Evolutionary conservation across 92 coral and sea anemone genomes (phyloP), one percentile per base, ranked within the genome.

Genomic region (Heteractis magnifica): DNA sequence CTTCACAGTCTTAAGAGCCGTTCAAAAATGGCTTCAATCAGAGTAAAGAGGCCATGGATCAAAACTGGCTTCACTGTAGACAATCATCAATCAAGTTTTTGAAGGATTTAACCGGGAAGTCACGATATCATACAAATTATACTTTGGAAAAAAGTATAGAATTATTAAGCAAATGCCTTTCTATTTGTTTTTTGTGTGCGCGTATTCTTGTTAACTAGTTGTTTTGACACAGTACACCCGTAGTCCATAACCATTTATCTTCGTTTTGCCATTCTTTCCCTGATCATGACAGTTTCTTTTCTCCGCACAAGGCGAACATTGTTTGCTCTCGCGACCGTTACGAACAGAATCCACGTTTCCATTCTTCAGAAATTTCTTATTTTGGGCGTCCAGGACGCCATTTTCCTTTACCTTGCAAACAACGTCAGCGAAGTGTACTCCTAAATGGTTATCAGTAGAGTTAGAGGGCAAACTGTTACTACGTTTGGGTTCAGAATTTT

Each of bases 201-300:
- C 44, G 44, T 34, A 34, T 34, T 34, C 44, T 34, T 0, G 72
- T 80, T 75, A 80, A 49, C 71, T 41, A 8, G 70, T 41, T 64
- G 83, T 80, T 15, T 80, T 80, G 48, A 80, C 76, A 65, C 83
- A 80, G 71, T 80, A 80, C 6, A 80, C 83, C 10, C 71, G 70
- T 34, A 80, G 26, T 5, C 83, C 83, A 65, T 80, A 80, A 10
- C 83, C 83, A 65, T 80, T 80, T 65, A 51, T 19, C 59, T 49
- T 64, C n/a, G n/a, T n/a, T 65, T 65, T 80, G 26, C 64, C 83
- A 15, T 75, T 44, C n/a, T 50, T 51, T 19, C 65, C 65, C 70
- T 62, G 70, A 34, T 34, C 44, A 34, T 34, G 3, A n/a, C 70
- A 62, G 70, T 62, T 18, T 10, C 8, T 62, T 23, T 62, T 62